Evolutionary conservation across 2,888 invertebrate species (phyloP).

Genomic region (Eustalomyia histrio): DNA sequence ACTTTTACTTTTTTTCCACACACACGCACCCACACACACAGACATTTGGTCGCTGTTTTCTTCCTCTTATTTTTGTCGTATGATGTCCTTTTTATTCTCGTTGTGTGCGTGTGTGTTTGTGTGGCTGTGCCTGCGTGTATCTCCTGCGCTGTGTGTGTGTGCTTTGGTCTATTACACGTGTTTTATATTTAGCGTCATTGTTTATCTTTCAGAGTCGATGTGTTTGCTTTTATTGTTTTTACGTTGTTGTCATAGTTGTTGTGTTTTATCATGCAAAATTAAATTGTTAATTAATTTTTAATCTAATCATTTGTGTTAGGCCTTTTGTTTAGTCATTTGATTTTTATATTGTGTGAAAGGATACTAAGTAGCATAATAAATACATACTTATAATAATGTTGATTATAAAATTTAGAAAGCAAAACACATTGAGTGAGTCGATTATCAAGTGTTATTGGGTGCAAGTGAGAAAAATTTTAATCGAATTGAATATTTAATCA

Average conservation of each 20-base stretch:
- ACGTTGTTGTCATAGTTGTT: conserved; percentile 23
- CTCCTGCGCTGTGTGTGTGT: background rate
- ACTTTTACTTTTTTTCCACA: conserved; percentile 66
- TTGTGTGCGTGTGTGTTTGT: conserved; percentile 3
- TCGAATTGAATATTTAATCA: too few species aligned
- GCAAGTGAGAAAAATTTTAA: too few species aligned
- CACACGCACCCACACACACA: conserved; percentile 35
- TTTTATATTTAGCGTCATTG: conserved; percentile 39
- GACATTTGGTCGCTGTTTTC: conserved; percentile 15
- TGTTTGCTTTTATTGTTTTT: background rate
- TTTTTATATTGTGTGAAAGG: conserved; percentile 6
- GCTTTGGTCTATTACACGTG: conserved; percentile 29
- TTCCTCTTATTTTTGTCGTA: background rate
- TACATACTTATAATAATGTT: background rate
- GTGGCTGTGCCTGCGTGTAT: conserved; percentile 11
- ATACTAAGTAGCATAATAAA: background rate
- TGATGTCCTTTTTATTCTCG: background rate
- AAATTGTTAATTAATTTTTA: conserved; percentile 57
- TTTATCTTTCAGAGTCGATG: conserved; percentile 15
- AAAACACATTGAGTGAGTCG: too few species aligned
- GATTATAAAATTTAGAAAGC: background rate
- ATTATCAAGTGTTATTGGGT: too few species aligned
- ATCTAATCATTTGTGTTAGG: conserved; percentile 36
- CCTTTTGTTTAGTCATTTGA: conserved; percentile 19
- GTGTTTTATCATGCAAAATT: conserved; percentile 47